Base-by-base conservation (phyloP, 2,888 invertebrate species). In the Eudemis profundana region DNA sequence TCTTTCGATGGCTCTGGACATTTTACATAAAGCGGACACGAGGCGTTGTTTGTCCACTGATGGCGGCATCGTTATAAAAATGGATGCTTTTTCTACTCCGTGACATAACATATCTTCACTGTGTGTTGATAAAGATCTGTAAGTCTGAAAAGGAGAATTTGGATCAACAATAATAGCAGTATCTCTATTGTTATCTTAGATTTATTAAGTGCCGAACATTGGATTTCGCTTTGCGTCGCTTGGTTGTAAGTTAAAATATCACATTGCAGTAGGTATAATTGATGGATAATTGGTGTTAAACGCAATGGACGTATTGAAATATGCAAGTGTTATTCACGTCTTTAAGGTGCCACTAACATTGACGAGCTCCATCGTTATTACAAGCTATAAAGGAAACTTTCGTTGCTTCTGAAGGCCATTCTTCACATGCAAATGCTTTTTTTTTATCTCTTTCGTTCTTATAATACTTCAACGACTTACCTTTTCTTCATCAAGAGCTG, bases 401-500 rank as follows among this genome's bases (percentile, higher is more conserved):
- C n/a, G n/a, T n/a, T n/a, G n/a, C n/a, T 10, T 33, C 33, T 33
- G 7, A 5, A 33, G 33, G 33, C 33, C 10, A 33, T 33, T n/a
- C 33, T 33, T 5, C 33, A 33, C 7, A 7, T 33, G 33, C 5
- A 3, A 8, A 8, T 8, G 33, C 10, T 8, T 33, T 2, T 33
- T 8, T 33, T 8, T 33, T 33, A 1, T 27, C 27, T 5, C 27
- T 7, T 33, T 1, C 33, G 7, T 33, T 33, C 8, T 8, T 33
- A 15, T 10, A 4, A n/a, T 10, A n/a, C 47, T n/a, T 38, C 1
- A 42, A 44, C 27, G 36, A 44, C 27, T 49, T 73, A 92, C 93
- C 87, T 89, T 92, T 40, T 83, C 70, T 44, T 91, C 89, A 72
- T 90, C 74, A 3, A 86, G 67, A 2, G 89, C 82, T 5, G 92